Evolutionary conservation across 2,113 vertebrate species (phyloP).

Genomic region (Brachypteracias leptosomus): DNA sequence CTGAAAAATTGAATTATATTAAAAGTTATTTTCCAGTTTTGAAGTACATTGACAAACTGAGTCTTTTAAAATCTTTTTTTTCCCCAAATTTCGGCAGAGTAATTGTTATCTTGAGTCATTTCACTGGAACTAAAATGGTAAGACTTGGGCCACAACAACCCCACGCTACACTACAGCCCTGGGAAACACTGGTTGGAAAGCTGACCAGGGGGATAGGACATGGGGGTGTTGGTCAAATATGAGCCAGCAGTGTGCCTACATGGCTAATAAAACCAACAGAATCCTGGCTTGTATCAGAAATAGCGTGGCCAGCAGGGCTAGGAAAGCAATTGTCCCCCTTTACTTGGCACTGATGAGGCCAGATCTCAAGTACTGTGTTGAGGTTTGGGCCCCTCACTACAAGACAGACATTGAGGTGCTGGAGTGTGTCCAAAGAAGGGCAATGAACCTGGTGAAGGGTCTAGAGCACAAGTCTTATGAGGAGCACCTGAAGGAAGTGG

Average conservation of each 20-base stretch:
- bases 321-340: rapidly evolving
- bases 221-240: too few species aligned
- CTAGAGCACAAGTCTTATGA: background rate
- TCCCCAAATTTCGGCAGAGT: background rate
- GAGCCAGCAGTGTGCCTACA: background rate
- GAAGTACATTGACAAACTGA: background rate
- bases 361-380: rapidly evolving
- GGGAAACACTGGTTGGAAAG: background rate
- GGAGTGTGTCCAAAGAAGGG: rapidly evolving
- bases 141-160: background rate
- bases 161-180: background rate
- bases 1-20: background rate
- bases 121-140: background rate
- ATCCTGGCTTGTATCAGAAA: background rate
- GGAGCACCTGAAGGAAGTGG: background rate
- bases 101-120: background rate
- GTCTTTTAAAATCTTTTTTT: background rate
- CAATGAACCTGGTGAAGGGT: rapidly evolving
- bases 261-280: background rate
- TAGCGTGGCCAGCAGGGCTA: background rate
- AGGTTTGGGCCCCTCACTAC: background rate
- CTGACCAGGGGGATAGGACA: background rate
- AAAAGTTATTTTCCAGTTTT: background rate
- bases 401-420: rapidly evolving
- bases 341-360: rapidly evolving